Evolutionary conservation across 2,113 vertebrate genomes (phyloP).

Genomic region (Zapus hudsonius): DNA sequence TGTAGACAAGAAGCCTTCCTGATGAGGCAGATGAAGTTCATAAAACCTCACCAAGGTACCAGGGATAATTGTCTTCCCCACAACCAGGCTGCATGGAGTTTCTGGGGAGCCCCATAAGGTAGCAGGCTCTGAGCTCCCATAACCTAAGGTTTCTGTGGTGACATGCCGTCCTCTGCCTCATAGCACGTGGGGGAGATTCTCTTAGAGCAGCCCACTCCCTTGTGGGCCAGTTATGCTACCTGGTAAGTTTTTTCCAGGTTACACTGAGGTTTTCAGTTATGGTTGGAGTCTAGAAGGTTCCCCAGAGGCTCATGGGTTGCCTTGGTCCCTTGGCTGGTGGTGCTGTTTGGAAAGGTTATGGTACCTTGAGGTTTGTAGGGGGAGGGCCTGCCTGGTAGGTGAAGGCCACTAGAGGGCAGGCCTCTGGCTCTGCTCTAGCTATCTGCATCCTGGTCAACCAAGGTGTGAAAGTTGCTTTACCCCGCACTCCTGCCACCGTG

Average conservation of each 20-base stretch:
- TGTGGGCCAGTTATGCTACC: background rate
- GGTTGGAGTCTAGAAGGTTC: background rate
- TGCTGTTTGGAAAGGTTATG: background rate
- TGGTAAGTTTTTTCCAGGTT: background rate
- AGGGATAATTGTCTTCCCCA: background rate
- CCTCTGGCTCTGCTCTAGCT: background rate
- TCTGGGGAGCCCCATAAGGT: background rate
- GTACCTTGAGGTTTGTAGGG: background rate
- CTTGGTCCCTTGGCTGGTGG: background rate
- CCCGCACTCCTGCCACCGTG: no score
- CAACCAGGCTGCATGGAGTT: background rate
- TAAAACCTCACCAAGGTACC: background rate
- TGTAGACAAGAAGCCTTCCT: background rate
- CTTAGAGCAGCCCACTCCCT: background rate
- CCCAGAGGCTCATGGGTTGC: background rate
- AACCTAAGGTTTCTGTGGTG: background rate
- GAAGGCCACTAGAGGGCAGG: background rate
- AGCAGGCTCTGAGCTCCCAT: background rate
- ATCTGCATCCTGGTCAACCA: background rate
- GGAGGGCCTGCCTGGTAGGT: background rate
- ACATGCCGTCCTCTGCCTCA: background rate
- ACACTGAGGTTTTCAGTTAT: background rate
- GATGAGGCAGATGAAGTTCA: background rate
- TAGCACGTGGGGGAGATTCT: fast-evolving
- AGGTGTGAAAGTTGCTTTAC: background rate